A percentile compares a stretch with the other conserved stretches of the same genome.
Evolutionary conservation across 2,888 invertebrate genomes (phyloP).

Genomic region (Acanthosepion lycidas): DNA sequence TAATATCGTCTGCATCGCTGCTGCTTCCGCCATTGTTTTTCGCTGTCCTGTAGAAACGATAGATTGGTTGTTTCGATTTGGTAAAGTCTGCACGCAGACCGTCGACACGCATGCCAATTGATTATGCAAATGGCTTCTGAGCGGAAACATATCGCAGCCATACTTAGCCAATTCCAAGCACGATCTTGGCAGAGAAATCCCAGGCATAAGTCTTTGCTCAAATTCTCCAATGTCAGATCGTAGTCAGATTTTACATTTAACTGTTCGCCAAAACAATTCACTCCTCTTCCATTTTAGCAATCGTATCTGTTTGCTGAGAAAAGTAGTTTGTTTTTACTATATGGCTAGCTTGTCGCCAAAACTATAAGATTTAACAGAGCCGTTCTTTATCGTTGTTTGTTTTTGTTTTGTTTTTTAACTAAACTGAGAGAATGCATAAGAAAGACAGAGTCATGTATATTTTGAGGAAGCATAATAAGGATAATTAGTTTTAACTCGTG

Average conservation of each 20-base stretch:
- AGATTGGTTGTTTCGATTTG: constrained; percentile 7
- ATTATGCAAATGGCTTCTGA: not conserved
- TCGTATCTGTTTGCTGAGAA: too few relatives aligned
- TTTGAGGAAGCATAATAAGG: too few relatives aligned
- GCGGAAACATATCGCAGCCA: not conserved
- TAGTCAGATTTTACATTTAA: too few relatives aligned
- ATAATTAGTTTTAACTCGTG: too few relatives aligned
- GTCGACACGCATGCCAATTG: not conserved
- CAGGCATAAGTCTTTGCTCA: not conserved
- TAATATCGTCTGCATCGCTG: not conserved
- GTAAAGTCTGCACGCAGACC: not conserved
- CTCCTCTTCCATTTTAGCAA: too few relatives aligned
- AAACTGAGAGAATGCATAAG: too few relatives aligned
- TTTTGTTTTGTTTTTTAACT: too few relatives aligned
- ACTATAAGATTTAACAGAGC: too few relatives aligned
- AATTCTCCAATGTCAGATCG: not conserved
- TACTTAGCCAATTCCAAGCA: not conserved
- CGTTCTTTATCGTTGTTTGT: too few relatives aligned
- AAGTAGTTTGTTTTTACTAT: too few relatives aligned
- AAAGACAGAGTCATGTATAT: too few relatives aligned
- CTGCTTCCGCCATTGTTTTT: not conserved
- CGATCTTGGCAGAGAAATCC: not conserved
- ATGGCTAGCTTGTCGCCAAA: too few relatives aligned
- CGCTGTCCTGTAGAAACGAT: not conserved
- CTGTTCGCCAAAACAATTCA: not conserved